Evolutionary conservation across 2,888 invertebrate genomes (phyloP), one percentile per base, ranked within the genome.

Genomic region (Sycophila texana): DNA sequence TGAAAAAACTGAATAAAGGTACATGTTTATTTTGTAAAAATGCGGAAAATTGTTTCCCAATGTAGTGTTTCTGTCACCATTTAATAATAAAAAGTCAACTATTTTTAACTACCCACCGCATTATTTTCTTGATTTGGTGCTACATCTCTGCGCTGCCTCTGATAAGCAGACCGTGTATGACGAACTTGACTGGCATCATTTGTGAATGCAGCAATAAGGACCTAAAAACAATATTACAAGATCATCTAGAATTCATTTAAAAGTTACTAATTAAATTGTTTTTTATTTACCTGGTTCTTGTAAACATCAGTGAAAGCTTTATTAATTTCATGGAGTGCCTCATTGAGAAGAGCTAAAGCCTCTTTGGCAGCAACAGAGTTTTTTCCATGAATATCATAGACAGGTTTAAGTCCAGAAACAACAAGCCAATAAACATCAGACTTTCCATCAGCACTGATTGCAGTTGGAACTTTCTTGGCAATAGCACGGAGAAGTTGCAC

Each of bases 381-480:
- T 67, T 92, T 92, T 5, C 95, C 95, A 87, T 95, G 93, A 75
- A 91, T 91, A 86, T 95, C 94, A 18, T 93, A 91, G 22, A 95
- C 88, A 13, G 93, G 91, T 85, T 94, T 94, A 26, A 95, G 91
- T 13, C 93, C 92, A 60, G 92, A 90, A 83, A 94, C 91, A 80
- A 93, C 93, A 84, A 95, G 92, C 93, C 94, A 94, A 88, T 92
- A 94, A 84, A 94, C 92, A 88, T 95, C 94, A 68, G 94, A 92
- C 68, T 92, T 89, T 76, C 92, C 92, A 86, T 95, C 94, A 67
- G 92, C 89, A 67, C 89, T 88, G 10, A 93, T 87, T 0, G 88
- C 91, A 60, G 92, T 92, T 74, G 90, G 85, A 84, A 92, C 91
- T 91, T 92, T 93, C 26, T 92, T 89, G 80, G 92, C 92, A 82